Evolutionary conservation across 2,113 vertebrate genomes (phyloP).

Genomic region (Xenopus laevis): DNA sequence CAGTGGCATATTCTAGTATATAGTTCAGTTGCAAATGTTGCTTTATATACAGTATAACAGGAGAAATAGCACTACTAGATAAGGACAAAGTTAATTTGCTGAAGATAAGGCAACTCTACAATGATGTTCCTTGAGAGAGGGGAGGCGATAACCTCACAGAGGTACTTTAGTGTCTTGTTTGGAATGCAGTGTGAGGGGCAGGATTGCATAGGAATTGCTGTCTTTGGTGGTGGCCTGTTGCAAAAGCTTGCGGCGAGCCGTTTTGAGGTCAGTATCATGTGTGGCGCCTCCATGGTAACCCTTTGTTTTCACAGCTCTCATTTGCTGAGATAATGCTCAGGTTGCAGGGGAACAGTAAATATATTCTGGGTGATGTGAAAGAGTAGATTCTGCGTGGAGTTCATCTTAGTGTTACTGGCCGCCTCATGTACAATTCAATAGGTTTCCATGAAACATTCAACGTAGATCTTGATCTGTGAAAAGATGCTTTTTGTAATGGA

Average conservation of each 20-base stretch:
- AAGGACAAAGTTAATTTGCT: no score
- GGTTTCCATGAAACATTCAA: conserved; percentile 29
- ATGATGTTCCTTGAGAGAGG: no score
- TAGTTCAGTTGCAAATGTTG: no score
- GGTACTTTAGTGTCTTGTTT: not conserved
- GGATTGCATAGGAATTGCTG: not conserved
- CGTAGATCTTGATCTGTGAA: not conserved
- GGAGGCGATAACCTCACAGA: no score
- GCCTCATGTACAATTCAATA: conserved; percentile 41
- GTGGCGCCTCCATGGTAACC: conserved; percentile 32
- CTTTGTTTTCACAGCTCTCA: conserved; percentile 36
- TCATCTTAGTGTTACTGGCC: conserved; percentile 29
- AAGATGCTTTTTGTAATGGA: not conserved
- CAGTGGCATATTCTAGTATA: no score
- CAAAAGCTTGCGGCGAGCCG: no score
- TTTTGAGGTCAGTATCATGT: conserved; percentile 20
- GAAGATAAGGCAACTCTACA: no score
- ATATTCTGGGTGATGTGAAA: conserved; percentile 32
- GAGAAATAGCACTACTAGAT: no score
- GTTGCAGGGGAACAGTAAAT: conserved; percentile 35
- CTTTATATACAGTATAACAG: no score
- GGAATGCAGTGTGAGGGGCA: not conserved
- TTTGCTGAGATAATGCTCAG: conserved; percentile 28
- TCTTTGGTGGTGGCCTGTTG: not conserved
- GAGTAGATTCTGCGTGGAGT: conserved; percentile 33